A percentile compares a stretch with the other conserved stretches of the same genome.
Conservation (phyloP, 2,797 vertebrate genomes). For the Mus caroli region DNA sequence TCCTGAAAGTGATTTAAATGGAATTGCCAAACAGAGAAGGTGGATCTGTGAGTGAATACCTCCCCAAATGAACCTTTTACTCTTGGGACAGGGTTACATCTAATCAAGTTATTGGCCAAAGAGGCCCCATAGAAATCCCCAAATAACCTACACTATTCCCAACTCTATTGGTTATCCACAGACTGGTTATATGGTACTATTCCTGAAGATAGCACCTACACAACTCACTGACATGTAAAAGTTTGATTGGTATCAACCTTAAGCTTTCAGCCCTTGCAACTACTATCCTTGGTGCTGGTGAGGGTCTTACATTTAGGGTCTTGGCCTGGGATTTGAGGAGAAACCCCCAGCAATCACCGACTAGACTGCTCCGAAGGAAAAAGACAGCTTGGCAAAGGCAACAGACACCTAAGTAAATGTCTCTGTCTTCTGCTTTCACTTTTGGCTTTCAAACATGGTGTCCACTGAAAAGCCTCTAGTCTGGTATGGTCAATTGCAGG, state of each 20-base stretch:
- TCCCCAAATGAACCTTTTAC: neutral
- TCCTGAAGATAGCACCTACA: neutral
- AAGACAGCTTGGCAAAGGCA: no score
- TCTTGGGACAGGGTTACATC: neutral
- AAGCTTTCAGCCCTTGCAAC: neutral
- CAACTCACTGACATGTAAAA: neutral
- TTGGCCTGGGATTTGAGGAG: no score
- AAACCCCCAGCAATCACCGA: no score
- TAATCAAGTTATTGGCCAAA: neutral
- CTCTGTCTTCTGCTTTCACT: no score
- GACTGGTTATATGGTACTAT: neutral
- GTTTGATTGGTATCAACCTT: neutral
- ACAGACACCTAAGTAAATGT: no score
- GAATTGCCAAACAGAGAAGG: neutral
- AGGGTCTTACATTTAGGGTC: no score
- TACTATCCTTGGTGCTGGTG: neutral
- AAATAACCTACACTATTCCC: neutral
- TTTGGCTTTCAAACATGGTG: no score
- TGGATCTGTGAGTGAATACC: no score
- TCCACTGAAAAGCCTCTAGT: no score
- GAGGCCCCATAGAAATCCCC: rapidly evolving
- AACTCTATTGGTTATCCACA: neutral
- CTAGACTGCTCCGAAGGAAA: no score
- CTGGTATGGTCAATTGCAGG: no score
- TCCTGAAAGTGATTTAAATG: neutral